Conservation (phyloP, 2,797 vertebrate species). For the Chaetophractus vellerosus region DNA sequence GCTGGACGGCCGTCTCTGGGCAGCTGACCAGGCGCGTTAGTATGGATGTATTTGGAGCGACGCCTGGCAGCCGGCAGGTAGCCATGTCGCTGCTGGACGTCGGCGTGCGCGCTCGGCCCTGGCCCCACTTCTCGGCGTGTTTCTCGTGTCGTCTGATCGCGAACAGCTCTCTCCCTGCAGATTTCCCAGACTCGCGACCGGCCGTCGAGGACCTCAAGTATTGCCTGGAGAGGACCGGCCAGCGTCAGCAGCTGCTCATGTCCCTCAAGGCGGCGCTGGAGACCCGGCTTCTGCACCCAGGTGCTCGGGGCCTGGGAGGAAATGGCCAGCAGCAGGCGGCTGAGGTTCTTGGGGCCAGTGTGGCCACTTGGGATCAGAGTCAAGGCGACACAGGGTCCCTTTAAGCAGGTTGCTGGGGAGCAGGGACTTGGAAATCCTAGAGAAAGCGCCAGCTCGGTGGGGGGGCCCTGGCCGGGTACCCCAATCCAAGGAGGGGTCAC, state of each 20-base stretch:
- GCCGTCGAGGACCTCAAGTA: constrained; percentile 98
- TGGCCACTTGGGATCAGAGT: no score
- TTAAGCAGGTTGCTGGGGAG: not conserved
- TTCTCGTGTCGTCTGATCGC: not conserved
- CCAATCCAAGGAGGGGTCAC: not conserved
- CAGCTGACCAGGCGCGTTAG: not conserved
- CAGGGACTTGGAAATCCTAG: not conserved
- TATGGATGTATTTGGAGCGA: no score
- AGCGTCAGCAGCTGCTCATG: constrained; percentile 96
- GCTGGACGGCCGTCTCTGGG: not conserved
- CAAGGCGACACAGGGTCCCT: accelerated
- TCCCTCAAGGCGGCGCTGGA: constrained; percentile 96
- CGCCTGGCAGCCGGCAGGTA: no score
- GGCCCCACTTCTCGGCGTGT: not conserved
- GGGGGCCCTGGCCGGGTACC: not conserved
- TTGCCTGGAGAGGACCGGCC: constrained; percentile 97
- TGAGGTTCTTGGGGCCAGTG: not conserved
- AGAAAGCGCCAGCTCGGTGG: not conserved
- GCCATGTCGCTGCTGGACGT: no score
- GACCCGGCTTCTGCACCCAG: constrained; percentile 97
- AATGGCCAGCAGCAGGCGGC: not conserved
- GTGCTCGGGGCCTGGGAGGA: constrained; percentile 85
- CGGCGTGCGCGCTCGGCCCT: not conserved
- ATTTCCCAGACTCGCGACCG: constrained; percentile 98
- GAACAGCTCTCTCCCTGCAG: constrained; percentile 84